These are phyloP conservation scores for Danio choprae DNA, from an alignment of 2,797 vertebrate genomes.

Conservation along the genomic window DNA sequence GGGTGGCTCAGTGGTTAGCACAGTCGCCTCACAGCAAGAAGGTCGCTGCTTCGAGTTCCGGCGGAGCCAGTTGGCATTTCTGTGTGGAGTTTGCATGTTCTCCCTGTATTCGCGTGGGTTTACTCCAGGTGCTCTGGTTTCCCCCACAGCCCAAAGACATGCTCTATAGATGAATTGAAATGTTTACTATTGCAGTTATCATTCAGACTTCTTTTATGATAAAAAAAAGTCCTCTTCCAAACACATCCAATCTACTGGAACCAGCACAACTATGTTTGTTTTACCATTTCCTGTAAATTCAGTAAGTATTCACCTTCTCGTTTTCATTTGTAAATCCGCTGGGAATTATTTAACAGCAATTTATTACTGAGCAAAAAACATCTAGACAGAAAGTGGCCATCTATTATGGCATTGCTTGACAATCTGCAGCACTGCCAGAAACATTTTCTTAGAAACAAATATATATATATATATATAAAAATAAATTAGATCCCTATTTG, in stretches of 20 bases:
- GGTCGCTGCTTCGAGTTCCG: no score
- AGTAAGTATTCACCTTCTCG: background rate
- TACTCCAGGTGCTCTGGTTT: no score
- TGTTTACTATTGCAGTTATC: background rate
- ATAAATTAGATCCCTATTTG: background rate
- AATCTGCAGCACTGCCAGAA: background rate
- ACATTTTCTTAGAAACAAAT: background rate
- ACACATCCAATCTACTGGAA: background rate
- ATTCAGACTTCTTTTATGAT: background rate
- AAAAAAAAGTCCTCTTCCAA: background rate
- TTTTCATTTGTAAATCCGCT: background rate
- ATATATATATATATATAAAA: no score
- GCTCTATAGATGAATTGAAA: no score
- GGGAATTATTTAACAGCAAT: background rate
- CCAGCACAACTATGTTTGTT: background rate
- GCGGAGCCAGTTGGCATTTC: no score
- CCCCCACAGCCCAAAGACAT: no score
- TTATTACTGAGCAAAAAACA: background rate
- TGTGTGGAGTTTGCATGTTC: no score
- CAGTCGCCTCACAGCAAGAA: no score
- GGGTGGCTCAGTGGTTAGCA: no score
- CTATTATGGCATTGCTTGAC: background rate
- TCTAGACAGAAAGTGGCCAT: background rate
- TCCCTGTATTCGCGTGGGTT: no score
- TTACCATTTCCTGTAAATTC: conserved; percentile 14